Conservation (phyloP, 2,797 vertebrate genomes). For the Mallotus villosus region DNA sequence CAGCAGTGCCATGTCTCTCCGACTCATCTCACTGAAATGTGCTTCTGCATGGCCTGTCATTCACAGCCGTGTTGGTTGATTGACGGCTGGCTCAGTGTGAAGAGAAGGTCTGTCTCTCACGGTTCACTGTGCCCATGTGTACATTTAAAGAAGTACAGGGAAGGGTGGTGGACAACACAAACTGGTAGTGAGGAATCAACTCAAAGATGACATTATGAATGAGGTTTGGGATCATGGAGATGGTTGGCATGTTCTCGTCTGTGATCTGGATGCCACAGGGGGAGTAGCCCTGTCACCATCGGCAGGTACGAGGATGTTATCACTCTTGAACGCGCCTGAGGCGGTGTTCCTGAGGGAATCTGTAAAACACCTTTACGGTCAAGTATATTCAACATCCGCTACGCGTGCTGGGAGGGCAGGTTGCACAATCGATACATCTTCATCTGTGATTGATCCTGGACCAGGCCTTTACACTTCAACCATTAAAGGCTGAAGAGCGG, state of each 20-base stretch:
- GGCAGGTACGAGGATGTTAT: constrained; percentile 52
- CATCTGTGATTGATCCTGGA: neutral
- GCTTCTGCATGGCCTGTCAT: constrained; percentile 17
- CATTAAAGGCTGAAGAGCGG: neutral
- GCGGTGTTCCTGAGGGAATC: neutral
- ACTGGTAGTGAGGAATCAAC: neutral
- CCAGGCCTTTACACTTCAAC: neutral
- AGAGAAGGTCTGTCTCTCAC: neutral
- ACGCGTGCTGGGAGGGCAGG: neutral
- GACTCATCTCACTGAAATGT: constrained; percentile 14
- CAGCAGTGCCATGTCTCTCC: neutral
- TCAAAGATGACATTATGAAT: neutral
- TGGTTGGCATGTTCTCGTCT: neutral
- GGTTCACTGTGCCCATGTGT: constrained; percentile 10
- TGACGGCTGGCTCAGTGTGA: constrained; percentile 6
- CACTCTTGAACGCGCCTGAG: constrained; percentile 30
- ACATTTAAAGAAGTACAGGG: neutral
- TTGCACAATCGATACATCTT: neutral
- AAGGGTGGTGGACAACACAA: neutral
- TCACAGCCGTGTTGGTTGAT: constrained; percentile 4
- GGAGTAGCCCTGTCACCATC: constrained; percentile 13
- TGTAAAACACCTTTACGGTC: constrained; percentile 44
- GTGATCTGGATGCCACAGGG: too few relatives aligned
- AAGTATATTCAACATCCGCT: neutral
- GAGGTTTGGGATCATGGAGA: neutral